Conservation (phyloP, 1,140 invertebrate species). For the Teleopsis dalmanni region DNA sequence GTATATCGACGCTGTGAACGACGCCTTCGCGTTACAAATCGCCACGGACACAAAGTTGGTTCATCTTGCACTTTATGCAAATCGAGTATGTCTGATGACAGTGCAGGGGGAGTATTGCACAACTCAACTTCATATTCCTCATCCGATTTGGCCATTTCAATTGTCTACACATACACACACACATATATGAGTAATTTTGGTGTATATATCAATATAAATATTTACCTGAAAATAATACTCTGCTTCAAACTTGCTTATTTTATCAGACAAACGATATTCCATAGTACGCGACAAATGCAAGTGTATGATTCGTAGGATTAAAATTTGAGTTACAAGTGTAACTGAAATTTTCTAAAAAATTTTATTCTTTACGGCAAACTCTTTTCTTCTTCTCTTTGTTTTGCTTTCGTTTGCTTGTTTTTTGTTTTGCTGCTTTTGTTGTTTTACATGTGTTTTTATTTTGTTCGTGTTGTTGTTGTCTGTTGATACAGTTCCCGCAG, state of each 20-base stretch:
- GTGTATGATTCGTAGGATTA: no score
- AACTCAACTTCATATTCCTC: constrained; percentile 13
- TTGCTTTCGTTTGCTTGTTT: constrained; percentile 10
- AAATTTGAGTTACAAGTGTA: constrained; percentile 3
- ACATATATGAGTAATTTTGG: neutral
- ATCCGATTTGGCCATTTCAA: constrained; percentile 18
- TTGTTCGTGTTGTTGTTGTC: no score
- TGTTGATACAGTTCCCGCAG: no score
- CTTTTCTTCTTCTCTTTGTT: constrained; percentile 6
- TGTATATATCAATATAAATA: neutral
- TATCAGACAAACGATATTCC: constrained; percentile 11
- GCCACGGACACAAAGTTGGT: constrained; percentile 9
- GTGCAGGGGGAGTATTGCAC: constrained; percentile 9
- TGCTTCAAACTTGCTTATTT: constrained; percentile 13
- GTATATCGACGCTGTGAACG: constrained; percentile 37
- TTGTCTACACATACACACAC: constrained; percentile 7
- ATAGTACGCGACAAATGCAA: no score
- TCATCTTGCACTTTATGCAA: constrained; percentile 7
- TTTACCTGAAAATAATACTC: constrained; percentile 14
- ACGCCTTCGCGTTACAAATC: constrained; percentile 9
- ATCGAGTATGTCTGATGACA: constrained; percentile 7
- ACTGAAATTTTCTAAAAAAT: constrained; percentile 8
- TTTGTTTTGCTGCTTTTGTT: constrained; percentile 12
- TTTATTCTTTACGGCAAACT: no score
- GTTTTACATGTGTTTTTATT: constrained; percentile 9